Percentiles rank a stretch among this genome's conserved stretches.
Conservation (phyloP, 2,113 vertebrate genomes). For the Charadrius vociferus region DNA sequence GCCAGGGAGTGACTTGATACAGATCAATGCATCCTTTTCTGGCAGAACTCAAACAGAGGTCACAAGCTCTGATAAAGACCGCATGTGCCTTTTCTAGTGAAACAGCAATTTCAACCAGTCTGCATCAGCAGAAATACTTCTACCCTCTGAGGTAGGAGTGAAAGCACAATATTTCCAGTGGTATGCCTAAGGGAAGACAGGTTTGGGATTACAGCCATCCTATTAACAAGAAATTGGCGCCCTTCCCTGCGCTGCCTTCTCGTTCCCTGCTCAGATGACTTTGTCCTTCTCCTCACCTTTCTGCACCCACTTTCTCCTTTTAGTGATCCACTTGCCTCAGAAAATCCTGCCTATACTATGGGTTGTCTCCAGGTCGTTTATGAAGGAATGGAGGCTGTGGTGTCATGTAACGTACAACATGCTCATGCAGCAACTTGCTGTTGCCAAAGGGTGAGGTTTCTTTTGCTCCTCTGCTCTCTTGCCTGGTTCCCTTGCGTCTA, state of each 20-base stretch:
- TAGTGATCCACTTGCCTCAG: not conserved
- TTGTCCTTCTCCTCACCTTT: not conserved
- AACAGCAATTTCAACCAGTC: not conserved
- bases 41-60: not conserved
- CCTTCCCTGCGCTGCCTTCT: not conserved
- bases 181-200: conserved; percentile 16
- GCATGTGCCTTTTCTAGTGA: not conserved
- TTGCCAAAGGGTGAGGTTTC: not conserved
- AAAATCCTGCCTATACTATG: not conserved
- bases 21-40: not conserved
- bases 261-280: not conserved
- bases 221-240: not conserved
- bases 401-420: not conserved
- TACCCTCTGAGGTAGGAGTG: not conserved
- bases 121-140: conserved; percentile 34
- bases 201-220: conserved; percentile 23
- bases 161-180: conserved; percentile 27
- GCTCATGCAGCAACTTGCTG: not conserved
- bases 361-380: not conserved
- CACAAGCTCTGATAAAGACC: not conserved
- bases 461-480: not conserved
- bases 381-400: not conserved
- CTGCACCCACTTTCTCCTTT: not conserved
- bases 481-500: not conserved
- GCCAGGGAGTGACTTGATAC: not conserved